Evolutionary conservation across 2,113 vertebrate species (phyloP), one percentile per base, ranked within the genome.

Genomic region (Silurus meridionalis): DNA sequence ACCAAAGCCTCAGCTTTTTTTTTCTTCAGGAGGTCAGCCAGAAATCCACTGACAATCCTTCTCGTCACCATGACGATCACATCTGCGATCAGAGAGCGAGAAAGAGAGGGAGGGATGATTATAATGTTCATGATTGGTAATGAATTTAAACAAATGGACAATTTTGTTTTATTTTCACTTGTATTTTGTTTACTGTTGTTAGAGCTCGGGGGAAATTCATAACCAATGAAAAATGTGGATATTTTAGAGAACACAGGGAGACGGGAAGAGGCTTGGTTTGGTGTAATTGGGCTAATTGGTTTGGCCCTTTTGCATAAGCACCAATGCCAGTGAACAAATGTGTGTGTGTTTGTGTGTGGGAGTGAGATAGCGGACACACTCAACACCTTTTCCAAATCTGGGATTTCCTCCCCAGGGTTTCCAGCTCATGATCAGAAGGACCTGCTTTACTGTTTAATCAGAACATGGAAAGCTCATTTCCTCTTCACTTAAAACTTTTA

Each of bases 281-380:
- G 53, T 61, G 53, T 87, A 79, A 87, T 87, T 87, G 81, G 61
- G 72, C 71, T 87, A 83, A 87, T 87, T 83, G 81, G 86, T 87
- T 87, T 87, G 86, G 86, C 86, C 81, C 53, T 48, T 37, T 52
- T 83, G 81, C 75, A 67, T 46, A 28, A 23, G 21, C 10, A 55
- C 6, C 55, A 61, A 69, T 19, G 80, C 53, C 50, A 52, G 83
- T 25, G 50, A 6, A n/a, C 6, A 3, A 2, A 6, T 5, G 10
- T 55, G 4, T 58, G 74, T 64, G 37, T 80, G 55, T 60, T 9
- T 80, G 48, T 55, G n/a, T 71, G 50, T 60, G n/a, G 57, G 72
- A 83, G 74, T 50, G 81, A 87, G 53, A 52, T 58, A 58, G 82
- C 53, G 23, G 37, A 69, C 66, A 67, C 52, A 23, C 52, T 63